A percentile compares a stretch with the other conserved stretches of the same genome.
Evolutionary conservation across 2,113 vertebrate species (phyloP).

Genomic region (Pomatorhinus ruficollis): DNA sequence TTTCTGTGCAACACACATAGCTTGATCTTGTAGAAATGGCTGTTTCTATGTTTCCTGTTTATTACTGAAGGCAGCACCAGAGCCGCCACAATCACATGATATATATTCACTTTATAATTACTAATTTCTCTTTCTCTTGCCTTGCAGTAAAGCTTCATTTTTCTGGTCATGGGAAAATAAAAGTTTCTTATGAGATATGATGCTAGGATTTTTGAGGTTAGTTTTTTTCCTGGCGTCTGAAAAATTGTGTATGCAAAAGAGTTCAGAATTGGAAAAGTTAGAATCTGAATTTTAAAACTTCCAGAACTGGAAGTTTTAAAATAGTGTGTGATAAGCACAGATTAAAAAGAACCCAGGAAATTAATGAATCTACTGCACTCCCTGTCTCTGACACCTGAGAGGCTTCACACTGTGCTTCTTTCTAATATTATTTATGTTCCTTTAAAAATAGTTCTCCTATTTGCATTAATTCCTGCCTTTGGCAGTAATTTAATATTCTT

Average conservation of each 20-base stretch:
- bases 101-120: background rate
- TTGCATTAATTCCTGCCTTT: background rate
- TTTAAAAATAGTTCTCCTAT: background rate
- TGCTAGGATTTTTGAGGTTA: background rate
- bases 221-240: background rate
- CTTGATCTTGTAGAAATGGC: background rate
- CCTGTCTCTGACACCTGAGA: background rate
- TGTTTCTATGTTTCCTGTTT: background rate
- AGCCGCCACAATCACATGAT: background rate
- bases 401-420: background rate
- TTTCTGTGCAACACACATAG: background rate
- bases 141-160: background rate
- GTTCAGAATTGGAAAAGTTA: background rate
- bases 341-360: background rate
- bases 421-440: background rate
- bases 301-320: background rate
- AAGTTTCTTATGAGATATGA: background rate
- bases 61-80: background rate
- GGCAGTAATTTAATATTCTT: background rate
- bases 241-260: background rate
- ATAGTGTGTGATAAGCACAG: background rate
- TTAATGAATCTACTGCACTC: background rate
- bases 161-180: background rate
- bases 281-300: background rate
- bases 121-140: background rate